Percentiles rank a stretch among this genome's conserved stretches.
Conservation (phyloP, 1,140 invertebrate genomes). For the Tribolium madens region DNA sequence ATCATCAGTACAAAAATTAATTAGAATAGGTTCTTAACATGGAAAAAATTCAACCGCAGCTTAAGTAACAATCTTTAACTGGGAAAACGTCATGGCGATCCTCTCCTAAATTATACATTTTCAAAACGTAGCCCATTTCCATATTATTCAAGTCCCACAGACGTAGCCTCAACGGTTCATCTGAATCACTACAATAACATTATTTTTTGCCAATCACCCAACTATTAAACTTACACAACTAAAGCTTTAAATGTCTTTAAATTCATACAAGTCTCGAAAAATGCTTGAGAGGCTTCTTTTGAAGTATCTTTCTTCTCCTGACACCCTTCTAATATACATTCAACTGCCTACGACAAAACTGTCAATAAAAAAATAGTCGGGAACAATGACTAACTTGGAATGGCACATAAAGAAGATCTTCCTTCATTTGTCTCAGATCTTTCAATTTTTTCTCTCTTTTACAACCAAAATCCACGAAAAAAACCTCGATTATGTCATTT, state of each 20-base stretch:
- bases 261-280: constrained; percentile 34
- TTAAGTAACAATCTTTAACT: neutral
- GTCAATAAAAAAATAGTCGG: neutral
- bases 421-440: constrained; percentile 44
- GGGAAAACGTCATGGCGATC: neutral
- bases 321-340: constrained; percentile 49
- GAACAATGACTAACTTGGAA: constrained; percentile 46
- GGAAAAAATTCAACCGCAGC: neutral
- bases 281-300: constrained; percentile 32
- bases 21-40: neutral
- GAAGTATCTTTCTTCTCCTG: constrained; percentile 10
- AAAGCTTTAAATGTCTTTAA: neutral
- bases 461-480: constrained; percentile 52
- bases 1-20: neutral
- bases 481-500: constrained; percentile 37
- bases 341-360: constrained; percentile 42
- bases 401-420: constrained; percentile 50
- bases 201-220: neutral
- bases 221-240: neutral
- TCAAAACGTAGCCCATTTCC: neutral
- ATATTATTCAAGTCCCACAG: neutral
- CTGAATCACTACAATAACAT: neutral
- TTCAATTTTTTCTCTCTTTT: constrained; percentile 30
- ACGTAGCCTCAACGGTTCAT: neutral
- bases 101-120: neutral